These are phyloP conservation scores for Bombus polaris DNA, from an alignment of 1,140 invertebrate species.

Conservation along the genomic window DNA sequence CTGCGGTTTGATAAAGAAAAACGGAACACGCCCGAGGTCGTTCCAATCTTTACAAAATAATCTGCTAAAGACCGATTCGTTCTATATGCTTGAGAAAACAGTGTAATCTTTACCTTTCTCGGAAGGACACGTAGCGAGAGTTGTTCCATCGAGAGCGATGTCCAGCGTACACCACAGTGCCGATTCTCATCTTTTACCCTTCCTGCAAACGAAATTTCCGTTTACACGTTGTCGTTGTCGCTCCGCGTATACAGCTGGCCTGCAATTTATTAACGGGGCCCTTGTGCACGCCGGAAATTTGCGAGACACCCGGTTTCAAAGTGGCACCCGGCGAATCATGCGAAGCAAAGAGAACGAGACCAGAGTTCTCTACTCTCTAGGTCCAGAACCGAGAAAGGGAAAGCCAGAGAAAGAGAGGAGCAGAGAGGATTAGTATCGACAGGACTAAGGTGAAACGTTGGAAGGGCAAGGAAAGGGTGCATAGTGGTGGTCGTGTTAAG, in stretches of 20 bases:
- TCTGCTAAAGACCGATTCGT: no score
- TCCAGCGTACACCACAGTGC: not conserved
- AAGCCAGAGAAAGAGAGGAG: not conserved
- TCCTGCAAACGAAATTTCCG: slow-evolving; percentile 24
- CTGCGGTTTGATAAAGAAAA: no score
- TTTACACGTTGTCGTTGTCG: not conserved
- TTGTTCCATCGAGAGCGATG: not conserved
- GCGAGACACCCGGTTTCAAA: not conserved
- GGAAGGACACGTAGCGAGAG: no score
- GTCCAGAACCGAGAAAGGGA: not conserved
- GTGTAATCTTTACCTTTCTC: not conserved
- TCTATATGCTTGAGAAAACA: not conserved
- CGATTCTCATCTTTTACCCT: not conserved
- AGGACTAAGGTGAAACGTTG: slow-evolving; percentile 28
- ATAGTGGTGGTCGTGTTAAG: slow-evolving; percentile 35
- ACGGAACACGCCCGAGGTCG: no score
- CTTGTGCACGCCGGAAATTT: slow-evolving; percentile 1
- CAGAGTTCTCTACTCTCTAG: not conserved
- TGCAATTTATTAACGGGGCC: slow-evolving; percentile 16
- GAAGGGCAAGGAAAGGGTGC: slow-evolving; percentile 22
- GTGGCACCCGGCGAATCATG: slow-evolving; percentile 12
- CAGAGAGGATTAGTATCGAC: slow-evolving; percentile 30
- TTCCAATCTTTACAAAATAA: no score
- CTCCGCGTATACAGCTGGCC: no score
- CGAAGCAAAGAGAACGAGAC: slow-evolving; percentile 1